Percentiles rank a stretch among this genome's conserved stretches.
Conservation (phyloP, 2,797 vertebrate genomes). For the Characodon lateralis region DNA sequence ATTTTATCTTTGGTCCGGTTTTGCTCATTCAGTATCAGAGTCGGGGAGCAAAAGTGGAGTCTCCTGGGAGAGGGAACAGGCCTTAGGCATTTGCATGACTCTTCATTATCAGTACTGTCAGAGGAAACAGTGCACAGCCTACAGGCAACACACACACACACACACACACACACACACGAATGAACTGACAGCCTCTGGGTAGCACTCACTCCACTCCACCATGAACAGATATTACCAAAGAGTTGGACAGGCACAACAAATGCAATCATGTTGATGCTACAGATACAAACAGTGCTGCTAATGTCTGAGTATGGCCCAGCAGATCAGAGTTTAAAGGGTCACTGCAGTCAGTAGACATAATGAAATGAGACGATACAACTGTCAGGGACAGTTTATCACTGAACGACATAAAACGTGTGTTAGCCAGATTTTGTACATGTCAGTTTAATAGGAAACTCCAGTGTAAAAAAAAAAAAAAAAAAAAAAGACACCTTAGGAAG, state of each 20-base stretch:
- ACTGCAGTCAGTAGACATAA: conserved; percentile 1
- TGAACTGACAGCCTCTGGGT: conserved; percentile 40
- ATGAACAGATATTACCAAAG: conserved; percentile 56
- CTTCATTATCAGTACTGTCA: conserved; percentile 77
- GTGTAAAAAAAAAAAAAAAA: background rate
- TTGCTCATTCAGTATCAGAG: background rate
- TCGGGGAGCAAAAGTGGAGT: conserved; percentile 12
- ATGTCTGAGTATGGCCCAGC: conserved; percentile 18
- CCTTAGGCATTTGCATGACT: conserved; percentile 73
- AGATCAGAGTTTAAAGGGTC: conserved; percentile 41
- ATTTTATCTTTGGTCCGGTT: background rate
- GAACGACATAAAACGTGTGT: background rate
- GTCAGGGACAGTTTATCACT: background rate
- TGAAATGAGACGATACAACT: conserved; percentile 1
- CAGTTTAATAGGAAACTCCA: background rate
- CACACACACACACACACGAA: conserved; percentile 33
- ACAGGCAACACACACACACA: conserved; percentile 54
- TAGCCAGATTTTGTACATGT: background rate
- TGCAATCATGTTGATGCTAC: conserved; percentile 66
- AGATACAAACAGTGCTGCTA: conserved; percentile 33
- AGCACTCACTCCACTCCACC: conserved; percentile 33
- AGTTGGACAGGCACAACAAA: conserved; percentile 62
- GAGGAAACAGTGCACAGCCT: conserved; percentile 67
- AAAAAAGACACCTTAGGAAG: background rate
- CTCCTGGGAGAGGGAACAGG: conserved; percentile 22